Base-by-base conservation (phyloP, 2,888 invertebrate genomes). In the Boloria selene region DNA sequence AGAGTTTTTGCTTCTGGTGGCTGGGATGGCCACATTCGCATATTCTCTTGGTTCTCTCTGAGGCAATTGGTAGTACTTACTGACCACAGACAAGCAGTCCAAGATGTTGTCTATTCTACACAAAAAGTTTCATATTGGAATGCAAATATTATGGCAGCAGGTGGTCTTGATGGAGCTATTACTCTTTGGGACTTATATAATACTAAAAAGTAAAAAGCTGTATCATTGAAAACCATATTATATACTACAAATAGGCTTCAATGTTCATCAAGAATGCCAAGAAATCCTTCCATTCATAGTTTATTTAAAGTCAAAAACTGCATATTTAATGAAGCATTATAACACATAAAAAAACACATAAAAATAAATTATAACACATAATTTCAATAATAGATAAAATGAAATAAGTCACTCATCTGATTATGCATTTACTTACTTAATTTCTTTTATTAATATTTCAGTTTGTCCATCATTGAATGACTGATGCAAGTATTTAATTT, bases 171-270 rank as follows among this genome's bases (percentile, higher is more conserved):
- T 84, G 95, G 95, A 72, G 94, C 94, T 77, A 95, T 97, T 73
- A 95, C 96, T 5, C 92, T 97, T 64, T 97, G 96, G 96, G 95
- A 96, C 89, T 92, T 97, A 76, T 97, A 96, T 81, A 96, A 96
- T 71, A 80, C 76, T 70, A 90, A 88, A 72, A 75, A 79, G 72
- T 80, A 85, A 72, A 61, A 49, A 64, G 52, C 31, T 38, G 0
- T 22, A 59, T 47, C 16, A 1, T 58, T 22, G 26, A 58, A 56
- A 56, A 4, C 13, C 13, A 26, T 13, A 16, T 31, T 22, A 16
- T 22, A 58, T 31, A 31, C 26, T 16, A 26, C 6, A 47, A 53
- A 26, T 26, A 49, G 47, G 26, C 47, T 13, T 16, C 26, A 26
- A 31, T 59, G 6, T 6, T 26, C n/a, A 31, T 38, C 31, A 38